Conservation (phyloP, 2,113 vertebrate species). For the Neogale vison region DNA sequence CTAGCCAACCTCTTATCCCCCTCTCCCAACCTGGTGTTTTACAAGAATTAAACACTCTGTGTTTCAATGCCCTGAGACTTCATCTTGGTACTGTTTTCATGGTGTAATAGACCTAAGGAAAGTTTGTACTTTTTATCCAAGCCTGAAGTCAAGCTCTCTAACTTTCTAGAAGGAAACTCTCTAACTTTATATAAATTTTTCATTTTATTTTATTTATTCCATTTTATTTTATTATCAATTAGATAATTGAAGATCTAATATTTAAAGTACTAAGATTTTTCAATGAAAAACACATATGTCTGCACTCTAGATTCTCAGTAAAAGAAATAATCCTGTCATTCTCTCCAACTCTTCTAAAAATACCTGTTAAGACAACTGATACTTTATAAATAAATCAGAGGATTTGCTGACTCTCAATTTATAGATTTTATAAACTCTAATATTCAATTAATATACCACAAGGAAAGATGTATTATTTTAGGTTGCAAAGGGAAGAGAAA, state of each 20-base stretch:
- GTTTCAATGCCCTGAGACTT: neutral
- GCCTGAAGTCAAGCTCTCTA: neutral
- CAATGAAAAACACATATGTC: neutral
- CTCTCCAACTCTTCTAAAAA: neutral
- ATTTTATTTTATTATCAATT: neutral
- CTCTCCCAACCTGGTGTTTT: neutral
- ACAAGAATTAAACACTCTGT: neutral
- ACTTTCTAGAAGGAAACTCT: neutral
- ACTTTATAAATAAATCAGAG: neutral
- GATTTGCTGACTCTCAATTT: neutral
- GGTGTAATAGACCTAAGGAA: neutral
- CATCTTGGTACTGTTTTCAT: neutral
- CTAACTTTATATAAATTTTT: neutral
- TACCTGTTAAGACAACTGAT: neutral
- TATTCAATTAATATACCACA: neutral
- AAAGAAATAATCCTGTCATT: neutral
- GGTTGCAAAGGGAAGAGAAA: neutral
- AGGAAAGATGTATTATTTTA: neutral
- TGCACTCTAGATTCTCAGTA: neutral
- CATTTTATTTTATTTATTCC: neutral
- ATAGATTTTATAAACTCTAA: neutral
- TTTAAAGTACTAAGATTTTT: conserved; percentile 25
- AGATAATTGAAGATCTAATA: neutral
- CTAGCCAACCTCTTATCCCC: neutral
- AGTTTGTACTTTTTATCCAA: neutral